Evolutionary conservation across 1,140 invertebrate species (phyloP).

Genomic region (Drosophila santomea): DNA sequence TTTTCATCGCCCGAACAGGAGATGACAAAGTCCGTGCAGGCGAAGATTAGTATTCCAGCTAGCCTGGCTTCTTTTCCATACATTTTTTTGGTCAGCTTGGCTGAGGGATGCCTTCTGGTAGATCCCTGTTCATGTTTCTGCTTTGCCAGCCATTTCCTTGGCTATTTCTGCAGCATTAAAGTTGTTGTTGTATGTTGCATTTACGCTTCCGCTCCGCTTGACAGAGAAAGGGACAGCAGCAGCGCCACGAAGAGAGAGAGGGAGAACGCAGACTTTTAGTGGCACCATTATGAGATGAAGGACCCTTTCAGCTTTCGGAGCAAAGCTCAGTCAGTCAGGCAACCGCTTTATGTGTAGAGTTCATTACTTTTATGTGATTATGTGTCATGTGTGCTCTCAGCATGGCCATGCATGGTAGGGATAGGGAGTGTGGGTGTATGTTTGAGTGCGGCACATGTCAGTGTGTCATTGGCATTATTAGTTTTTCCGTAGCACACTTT

Average conservation of each 20-base stretch:
- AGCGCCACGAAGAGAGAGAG: constrained; percentile 4
- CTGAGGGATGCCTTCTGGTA: constrained; percentile 21
- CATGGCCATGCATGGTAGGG: constrained; percentile 3
- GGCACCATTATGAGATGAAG: constrained; percentile 52
- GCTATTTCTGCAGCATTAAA: constrained; percentile 57
- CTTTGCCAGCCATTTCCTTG: constrained; percentile 43
- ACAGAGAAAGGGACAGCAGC: constrained; percentile 10
- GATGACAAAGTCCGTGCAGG: constrained; percentile 39
- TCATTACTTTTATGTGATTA: constrained; percentile 82
- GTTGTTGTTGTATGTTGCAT: constrained; percentile 60
- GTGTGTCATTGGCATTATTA: constrained; percentile 75
- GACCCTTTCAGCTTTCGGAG: constrained; percentile 27
- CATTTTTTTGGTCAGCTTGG: constrained; percentile 12
- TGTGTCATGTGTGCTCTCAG: constrained; percentile 61
- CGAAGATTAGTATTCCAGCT: constrained; percentile 8
- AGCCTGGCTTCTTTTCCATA: background rate
- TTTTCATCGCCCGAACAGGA: constrained; percentile 29
- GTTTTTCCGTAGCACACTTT: constrained; percentile 44
- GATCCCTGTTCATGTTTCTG: constrained; percentile 45
- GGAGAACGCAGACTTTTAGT: constrained; percentile 50
- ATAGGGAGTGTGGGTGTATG: constrained; percentile 1
- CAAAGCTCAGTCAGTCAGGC: constrained; percentile 51
- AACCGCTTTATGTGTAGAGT: constrained; percentile 69
- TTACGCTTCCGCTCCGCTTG: constrained; percentile 64
- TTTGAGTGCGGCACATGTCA: constrained; percentile 26